phyloP scores from a whole-genome alignment of 2,888 invertebrate genomes.

The Nebria salina region DNA sequence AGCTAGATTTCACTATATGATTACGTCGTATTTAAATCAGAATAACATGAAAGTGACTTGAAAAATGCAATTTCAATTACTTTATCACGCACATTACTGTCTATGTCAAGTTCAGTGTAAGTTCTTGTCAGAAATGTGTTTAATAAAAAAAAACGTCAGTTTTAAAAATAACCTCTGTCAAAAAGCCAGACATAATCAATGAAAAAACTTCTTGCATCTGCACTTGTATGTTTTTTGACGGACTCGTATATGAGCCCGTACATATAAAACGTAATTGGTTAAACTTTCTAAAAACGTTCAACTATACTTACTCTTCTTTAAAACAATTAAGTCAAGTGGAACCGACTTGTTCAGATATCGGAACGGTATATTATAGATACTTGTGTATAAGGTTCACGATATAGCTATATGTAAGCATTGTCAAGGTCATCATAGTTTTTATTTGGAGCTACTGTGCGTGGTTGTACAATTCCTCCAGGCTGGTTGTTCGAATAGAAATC shows the following conservation, averaged over 20 bases:
- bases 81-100: too few species aligned
- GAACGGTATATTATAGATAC: constrained; percentile 1
- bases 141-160: constrained; percentile 9
- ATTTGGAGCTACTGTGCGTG: not conserved
- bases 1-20: too few species aligned
- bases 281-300: not conserved
- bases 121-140: not conserved
- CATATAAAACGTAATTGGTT: constrained; percentile 33
- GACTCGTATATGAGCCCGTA: constrained; percentile 11
- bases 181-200: constrained; percentile 34
- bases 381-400: not conserved
- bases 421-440: not conserved
- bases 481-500: not conserved
- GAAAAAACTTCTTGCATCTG: constrained; percentile 10
- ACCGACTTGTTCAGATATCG: not conserved
- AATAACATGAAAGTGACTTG: too few species aligned
- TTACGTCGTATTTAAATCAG: too few species aligned
- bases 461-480: not conserved
- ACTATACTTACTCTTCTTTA: not conserved
- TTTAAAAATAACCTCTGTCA: constrained; percentile 11
- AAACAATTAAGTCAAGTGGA: constrained; percentile 4
- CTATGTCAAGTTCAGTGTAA: too few species aligned
- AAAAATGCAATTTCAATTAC: too few species aligned
- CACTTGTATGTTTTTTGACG: not conserved
- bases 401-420: not conserved